Evolutionary conservation across 2,888 invertebrate genomes (phyloP).

Genomic region (Drosophila flavopinicola): DNA sequence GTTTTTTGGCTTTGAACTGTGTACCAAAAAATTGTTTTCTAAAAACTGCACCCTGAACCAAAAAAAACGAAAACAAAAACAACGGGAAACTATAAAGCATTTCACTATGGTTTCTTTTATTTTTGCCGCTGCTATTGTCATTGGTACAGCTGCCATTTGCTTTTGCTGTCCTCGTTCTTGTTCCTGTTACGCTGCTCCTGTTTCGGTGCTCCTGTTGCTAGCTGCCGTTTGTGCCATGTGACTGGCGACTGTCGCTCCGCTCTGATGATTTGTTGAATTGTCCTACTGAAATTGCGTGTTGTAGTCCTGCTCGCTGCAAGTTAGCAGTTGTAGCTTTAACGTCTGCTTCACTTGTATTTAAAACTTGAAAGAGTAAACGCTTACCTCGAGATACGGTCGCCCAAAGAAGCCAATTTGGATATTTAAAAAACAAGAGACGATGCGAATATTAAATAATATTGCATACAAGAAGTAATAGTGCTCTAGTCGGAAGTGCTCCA

Average conservation of each 20-base stretch:
- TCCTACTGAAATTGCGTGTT: constrained; percentile 41
- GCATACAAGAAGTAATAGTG: too few relatives aligned
- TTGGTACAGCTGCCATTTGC: constrained; percentile 60
- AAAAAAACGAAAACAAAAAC: constrained; percentile 44
- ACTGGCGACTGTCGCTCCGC: constrained; percentile 49
- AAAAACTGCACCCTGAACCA: constrained; percentile 45
- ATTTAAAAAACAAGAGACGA: neutral
- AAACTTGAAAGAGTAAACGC: constrained; percentile 42
- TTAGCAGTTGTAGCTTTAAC: constrained; percentile 28
- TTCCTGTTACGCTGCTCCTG: constrained; percentile 42
- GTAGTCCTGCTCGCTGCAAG: constrained; percentile 23
- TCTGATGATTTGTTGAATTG: constrained; percentile 49
- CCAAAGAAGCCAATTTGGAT: neutral
- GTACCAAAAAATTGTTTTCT: constrained; percentile 33
- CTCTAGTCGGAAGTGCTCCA: too few relatives aligned
- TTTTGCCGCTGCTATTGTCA: constrained; percentile 2
- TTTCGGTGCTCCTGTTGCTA: constrained; percentile 51
- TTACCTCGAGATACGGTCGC: constrained; percentile 24
- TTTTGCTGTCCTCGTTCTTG: constrained; percentile 51
- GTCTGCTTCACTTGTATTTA: constrained; percentile 45
- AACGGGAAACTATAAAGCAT: constrained; percentile 73
- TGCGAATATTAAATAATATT: neutral
- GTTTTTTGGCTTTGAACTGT: neutral
- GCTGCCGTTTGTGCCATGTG: constrained; percentile 61
- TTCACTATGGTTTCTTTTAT: constrained; percentile 49